A percentile compares a stretch with the other conserved stretches of the same genome.
Conservation (phyloP, 2,113 vertebrate species). For the Collichthys lucidus region DNA sequence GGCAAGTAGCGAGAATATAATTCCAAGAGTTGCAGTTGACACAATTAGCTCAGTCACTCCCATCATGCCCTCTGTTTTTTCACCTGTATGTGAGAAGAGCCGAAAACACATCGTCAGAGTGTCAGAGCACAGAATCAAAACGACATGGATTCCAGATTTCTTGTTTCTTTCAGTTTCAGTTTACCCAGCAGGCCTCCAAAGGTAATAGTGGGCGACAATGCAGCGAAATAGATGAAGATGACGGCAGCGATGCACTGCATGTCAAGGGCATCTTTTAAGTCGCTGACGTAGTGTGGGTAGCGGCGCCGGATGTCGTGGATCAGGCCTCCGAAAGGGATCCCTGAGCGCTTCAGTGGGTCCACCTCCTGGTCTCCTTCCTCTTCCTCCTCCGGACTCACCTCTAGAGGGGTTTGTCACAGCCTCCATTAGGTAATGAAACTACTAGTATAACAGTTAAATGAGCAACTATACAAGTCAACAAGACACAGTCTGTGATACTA, state of each 20-base stretch:
- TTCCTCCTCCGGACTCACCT: conserved; percentile 86
- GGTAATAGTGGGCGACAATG: conserved; percentile 97
- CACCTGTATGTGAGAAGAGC: conserved; percentile 82
- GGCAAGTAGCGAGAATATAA: conserved; percentile 93
- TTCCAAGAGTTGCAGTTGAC: conserved; percentile 93
- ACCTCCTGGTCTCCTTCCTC: conserved; percentile 88
- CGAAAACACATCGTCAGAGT: not conserved
- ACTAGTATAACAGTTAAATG: not conserved
- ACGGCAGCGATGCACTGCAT: conserved; percentile 94
- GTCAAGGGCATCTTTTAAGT: conserved; percentile 93
- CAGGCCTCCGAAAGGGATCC: conserved; percentile 94
- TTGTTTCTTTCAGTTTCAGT: not conserved
- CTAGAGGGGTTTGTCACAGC: conserved; percentile 53
- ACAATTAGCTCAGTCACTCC: conserved; percentile 97
- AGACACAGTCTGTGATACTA: not conserved
- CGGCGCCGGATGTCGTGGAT: conserved; percentile 94
- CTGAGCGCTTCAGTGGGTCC: conserved; percentile 92
- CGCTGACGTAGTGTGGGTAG: conserved; percentile 94
- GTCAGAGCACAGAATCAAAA: not conserved
- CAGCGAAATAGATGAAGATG: conserved; percentile 99
- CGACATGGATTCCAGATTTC: not conserved
- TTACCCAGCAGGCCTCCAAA: conserved; percentile 98
- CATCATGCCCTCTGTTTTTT: conserved; percentile 98
- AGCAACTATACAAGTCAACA: not conserved
- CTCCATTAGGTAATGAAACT: not conserved